These are phyloP conservation scores for Brenthis hecate DNA, from an alignment of 2,888 invertebrate species.

Conservation along the genomic window DNA sequence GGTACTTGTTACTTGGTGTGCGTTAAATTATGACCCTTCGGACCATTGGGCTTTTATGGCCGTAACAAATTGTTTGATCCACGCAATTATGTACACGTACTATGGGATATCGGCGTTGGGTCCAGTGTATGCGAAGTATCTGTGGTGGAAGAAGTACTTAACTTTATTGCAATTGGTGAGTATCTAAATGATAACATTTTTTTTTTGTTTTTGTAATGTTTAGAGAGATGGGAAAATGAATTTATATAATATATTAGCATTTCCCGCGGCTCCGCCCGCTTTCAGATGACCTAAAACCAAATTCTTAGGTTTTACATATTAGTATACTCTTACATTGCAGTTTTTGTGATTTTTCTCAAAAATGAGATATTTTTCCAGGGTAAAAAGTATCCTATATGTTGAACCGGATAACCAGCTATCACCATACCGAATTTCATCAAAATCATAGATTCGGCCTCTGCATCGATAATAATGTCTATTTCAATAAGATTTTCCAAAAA, in stretches of 20 bases:
- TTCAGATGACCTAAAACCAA: too few species aligned
- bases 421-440: too few species aligned
- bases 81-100: slow-evolving; percentile 88
- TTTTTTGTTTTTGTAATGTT: slow-evolving; percentile 2
- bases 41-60: slow-evolving; percentile 88
- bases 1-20: slow-evolving; percentile 87
- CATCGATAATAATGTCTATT: too few species aligned
- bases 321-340: too few species aligned
- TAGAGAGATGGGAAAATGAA: not conserved
- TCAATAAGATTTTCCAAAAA: too few species aligned
- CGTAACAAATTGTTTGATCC: slow-evolving; percentile 85
- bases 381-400: too few species aligned
- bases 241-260: not conserved
- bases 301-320: too few species aligned
- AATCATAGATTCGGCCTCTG: too few species aligned
- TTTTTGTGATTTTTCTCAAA: too few species aligned
- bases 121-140: slow-evolving; percentile 84
- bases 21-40: slow-evolving; percentile 86
- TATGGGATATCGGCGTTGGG: slow-evolving; percentile 88
- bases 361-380: too few species aligned
- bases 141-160: slow-evolving; percentile 93
- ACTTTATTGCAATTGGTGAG: slow-evolving; percentile 87
- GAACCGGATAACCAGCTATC: too few species aligned
- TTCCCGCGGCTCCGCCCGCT: too few species aligned
- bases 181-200: slow-evolving; percentile 18